Evolutionary conservation across 2,888 invertebrate species (phyloP).

Genomic region (Corbicula japonica): DNA sequence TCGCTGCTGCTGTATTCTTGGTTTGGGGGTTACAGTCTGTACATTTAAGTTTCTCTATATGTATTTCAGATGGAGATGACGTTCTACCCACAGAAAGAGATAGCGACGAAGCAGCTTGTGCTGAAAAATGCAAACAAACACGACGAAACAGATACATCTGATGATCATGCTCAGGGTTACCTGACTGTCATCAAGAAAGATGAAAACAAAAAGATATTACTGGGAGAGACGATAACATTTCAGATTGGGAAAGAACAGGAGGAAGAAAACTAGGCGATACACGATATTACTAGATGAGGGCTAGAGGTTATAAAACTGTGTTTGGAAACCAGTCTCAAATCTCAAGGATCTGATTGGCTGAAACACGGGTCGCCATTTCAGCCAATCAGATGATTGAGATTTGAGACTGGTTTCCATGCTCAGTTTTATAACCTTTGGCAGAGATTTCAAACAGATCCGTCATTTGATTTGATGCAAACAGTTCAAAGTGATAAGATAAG

Average conservation of each 20-base stretch:
- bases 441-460: no score
- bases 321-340: no score
- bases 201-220: slow-evolving; percentile 19
- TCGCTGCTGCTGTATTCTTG: neutral
- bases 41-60: neutral
- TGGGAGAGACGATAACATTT: slow-evolving; percentile 31
- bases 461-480: no score
- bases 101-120: slow-evolving; percentile 40
- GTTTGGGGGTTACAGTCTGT: neutral
- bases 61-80: slow-evolving; percentile 50
- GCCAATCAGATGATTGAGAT: no score
- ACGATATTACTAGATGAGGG: no score
- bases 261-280: neutral
- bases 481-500: no score
- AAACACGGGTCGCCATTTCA: no score
- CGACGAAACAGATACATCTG: neutral
- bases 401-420: no score
- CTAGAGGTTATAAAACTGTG: no score
- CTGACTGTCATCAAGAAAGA: slow-evolving; percentile 11
- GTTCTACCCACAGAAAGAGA: slow-evolving; percentile 53
- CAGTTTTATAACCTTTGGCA: no score
- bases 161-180: slow-evolving; percentile 10
- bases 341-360: no score
- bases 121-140: slow-evolving; percentile 3
- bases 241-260: slow-evolving; percentile 1